Base-by-base conservation (phyloP, 2,113 vertebrate genomes). In the Salvator merianae region DNA sequence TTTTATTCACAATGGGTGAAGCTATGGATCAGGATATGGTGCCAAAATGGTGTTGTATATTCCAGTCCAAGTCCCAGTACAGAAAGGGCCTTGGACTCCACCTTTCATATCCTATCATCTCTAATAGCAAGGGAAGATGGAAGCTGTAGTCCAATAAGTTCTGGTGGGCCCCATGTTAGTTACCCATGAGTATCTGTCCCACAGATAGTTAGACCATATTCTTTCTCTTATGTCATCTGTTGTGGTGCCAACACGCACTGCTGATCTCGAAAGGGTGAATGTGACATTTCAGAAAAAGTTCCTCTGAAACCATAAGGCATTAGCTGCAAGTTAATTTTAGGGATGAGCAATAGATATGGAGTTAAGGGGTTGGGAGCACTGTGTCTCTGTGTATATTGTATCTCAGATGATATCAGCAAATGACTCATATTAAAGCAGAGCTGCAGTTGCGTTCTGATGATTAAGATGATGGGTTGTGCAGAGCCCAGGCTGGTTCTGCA, bases 401-500 rank as follows among this genome's bases (percentile, higher is more conserved):
- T 82, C 87, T 86, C 77, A 73, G 77, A 85, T 76, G 26, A 38
- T 87, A 68, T 87, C 76, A 80, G 59, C 53, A 73, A 68, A 90
- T 89, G 86, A 94, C 9, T 94, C 93, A 93, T 0, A 10, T 43
- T 2, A 79, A 90, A 70, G 59, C 85, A 86, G 43, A 90, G 32
- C 30, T 28, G 43, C 16, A 85, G 62, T 0, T 83, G 86, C 5
- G 28, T 53, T 65, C 84, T 84, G 88, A 86, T 92, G 90, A 92
- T 84, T 92, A 91, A 93, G 79, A 86, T 28, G 86, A 77, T 87
- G 88, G 91, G 90, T 91, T 73, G 70, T 75, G 89, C 74, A 55
- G 84, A 90, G 63, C 1, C 90, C 88, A 86, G 87, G 47, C 83
- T 86, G 77, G 63, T 26, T 50, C 74, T 77, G 87, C 87, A 91